These are phyloP conservation scores for Melieria omissa DNA, from an alignment of 2,888 invertebrate species.

Conservation along the genomic window DNA sequence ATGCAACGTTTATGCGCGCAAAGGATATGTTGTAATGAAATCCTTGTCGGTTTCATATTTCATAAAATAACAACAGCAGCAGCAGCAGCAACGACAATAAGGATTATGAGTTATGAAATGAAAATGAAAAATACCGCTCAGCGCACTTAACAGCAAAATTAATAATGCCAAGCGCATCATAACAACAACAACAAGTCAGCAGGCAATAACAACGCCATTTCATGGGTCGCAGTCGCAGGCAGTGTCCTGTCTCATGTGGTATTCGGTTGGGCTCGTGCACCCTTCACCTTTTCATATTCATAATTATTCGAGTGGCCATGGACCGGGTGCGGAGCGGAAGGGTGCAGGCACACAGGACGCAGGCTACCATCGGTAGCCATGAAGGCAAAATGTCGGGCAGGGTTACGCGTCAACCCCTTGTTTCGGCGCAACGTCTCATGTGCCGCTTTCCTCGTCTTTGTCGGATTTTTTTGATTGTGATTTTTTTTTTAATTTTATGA, in stretches of 20 bases:
- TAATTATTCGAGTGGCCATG: background rate
- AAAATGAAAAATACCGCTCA: constrained; percentile 35
- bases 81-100: constrained; percentile 25
- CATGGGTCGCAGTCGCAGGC: constrained; percentile 6
- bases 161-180: constrained; percentile 35
- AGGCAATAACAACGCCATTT: constrained; percentile 19
- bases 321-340: constrained; percentile 7
- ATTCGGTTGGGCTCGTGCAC: background rate
- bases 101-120: constrained; percentile 39
- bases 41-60: constrained; percentile 33
- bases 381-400: too few relatives aligned
- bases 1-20: background rate
- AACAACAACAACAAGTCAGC: background rate
- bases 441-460: background rate
- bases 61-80: constrained; percentile 17
- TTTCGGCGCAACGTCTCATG: too few relatives aligned
- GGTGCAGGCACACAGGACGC: too few relatives aligned
- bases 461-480: constrained; percentile 8
- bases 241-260: background rate
- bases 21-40: constrained; percentile 15
- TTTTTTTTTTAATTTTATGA: constrained; percentile 20
- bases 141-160: constrained; percentile 40
- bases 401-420: too few relatives aligned
- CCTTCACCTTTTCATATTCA: background rate
- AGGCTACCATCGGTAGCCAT: too few relatives aligned